These are phyloP conservation scores for Ctenochaetus hawaiiensis DNA, from an alignment of 2,797 vertebrate genomes.

Conservation along the genomic window DNA sequence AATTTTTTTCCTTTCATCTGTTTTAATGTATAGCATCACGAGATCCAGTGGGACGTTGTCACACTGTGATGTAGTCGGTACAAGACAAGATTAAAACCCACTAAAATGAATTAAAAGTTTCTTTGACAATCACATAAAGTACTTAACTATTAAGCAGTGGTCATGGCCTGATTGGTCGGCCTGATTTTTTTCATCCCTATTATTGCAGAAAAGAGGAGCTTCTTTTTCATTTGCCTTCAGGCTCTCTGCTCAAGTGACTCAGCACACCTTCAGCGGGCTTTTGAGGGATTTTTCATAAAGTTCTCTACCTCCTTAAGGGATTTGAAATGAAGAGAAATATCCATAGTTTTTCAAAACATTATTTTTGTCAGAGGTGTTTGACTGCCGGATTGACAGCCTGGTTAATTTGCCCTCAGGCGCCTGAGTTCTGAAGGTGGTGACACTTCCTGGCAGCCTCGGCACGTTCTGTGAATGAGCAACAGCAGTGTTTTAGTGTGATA, in stretches of 20 bases:
- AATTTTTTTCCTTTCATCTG: neutral
- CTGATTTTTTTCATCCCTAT: neutral
- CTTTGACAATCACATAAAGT: neutral
- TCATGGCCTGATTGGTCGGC: neutral
- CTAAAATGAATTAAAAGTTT: neutral
- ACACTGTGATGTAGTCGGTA: neutral
- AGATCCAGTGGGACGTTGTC: constrained; percentile 7
- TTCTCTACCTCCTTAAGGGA: neutral
- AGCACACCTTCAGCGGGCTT: neutral
- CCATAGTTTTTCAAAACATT: neutral
- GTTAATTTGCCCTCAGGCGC: neutral
- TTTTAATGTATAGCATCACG: constrained; percentile 1
- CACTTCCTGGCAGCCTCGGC: neutral
- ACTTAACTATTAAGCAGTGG: neutral
- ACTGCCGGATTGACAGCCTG: neutral
- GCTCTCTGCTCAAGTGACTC: neutral
- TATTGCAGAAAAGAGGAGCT: neutral
- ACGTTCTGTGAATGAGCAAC: neutral
- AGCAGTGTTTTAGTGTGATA: neutral
- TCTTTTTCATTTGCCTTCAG: neutral
- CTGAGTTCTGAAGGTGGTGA: neutral
- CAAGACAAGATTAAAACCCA: neutral
- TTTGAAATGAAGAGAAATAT: neutral
- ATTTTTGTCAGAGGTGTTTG: neutral
- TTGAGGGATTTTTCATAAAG: neutral